These are phyloP conservation scores for Platerodrilus igneus DNA, from an alignment of 2,888 invertebrate genomes.

Conservation along the genomic window DNA sequence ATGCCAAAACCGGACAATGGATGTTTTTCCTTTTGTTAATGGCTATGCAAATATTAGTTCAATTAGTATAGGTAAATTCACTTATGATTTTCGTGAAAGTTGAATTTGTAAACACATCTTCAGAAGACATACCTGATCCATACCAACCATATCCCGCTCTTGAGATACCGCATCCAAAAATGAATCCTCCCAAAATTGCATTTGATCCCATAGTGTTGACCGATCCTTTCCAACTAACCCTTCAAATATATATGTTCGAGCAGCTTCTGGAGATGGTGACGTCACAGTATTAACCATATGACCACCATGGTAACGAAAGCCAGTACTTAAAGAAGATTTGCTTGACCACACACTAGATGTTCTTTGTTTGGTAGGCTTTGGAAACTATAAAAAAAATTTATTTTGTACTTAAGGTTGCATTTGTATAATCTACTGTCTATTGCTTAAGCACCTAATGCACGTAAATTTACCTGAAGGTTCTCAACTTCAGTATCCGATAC, in stretches of 20 bases:
- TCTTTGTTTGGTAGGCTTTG: conserved; percentile 69
- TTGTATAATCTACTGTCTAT: too few species aligned
- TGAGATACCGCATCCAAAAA: conserved; percentile 97
- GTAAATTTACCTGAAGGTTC: conserved; percentile 73
- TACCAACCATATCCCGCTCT: conserved; percentile 97
- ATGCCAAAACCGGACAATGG: too few species aligned
- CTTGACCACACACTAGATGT: conserved; percentile 89
- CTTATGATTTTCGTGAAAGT: too few species aligned
- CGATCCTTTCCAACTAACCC: conserved; percentile 79
- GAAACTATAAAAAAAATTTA: conserved; percentile 53
- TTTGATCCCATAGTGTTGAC: conserved; percentile 93
- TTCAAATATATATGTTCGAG: conserved; percentile 88
- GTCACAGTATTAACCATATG: conserved; percentile 79
- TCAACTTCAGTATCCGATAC: conserved; percentile 93
- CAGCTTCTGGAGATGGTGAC: conserved; percentile 85
- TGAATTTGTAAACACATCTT: too few species aligned
- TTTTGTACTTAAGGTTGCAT: conserved; percentile 3
- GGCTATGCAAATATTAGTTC: too few species aligned
- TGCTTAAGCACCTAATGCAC: conserved; percentile 2
- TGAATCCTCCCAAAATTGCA: conserved; percentile 99
- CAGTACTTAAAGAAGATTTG: conserved; percentile 83
- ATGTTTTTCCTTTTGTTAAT: too few species aligned
- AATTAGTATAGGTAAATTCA: conserved; percentile 3
- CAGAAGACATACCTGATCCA: conserved; percentile 74
- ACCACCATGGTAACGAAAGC: conserved; percentile 82